These are phyloP conservation scores for Craseonycteris thonglongyai DNA, from an alignment of 2,113 vertebrate genomes.

Conservation along the genomic window DNA sequence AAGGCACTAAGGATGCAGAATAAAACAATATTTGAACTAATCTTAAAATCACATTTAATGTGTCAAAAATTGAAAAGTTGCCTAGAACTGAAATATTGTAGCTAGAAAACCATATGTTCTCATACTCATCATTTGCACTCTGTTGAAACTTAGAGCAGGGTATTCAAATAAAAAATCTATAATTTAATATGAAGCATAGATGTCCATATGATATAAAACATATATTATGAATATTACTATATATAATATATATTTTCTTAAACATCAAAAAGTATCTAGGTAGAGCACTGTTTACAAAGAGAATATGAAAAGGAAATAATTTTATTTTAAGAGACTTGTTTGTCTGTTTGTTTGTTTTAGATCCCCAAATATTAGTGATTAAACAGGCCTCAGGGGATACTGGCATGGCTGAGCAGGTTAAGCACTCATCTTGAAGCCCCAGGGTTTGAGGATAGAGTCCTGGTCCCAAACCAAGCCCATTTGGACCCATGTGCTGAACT, in stretches of 20 bases:
- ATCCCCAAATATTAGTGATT: neutral
- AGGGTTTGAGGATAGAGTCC: too few relatives aligned
- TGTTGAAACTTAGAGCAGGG: neutral
- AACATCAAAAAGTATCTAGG: neutral
- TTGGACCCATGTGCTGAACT: too few relatives aligned
- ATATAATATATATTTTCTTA: neutral
- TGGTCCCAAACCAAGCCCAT: too few relatives aligned
- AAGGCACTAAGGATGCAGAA: neutral
- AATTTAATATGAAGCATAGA: neutral
- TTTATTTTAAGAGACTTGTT: neutral
- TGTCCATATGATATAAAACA: neutral
- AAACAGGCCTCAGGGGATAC: too few relatives aligned
- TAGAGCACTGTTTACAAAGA: neutral
- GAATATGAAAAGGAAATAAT: neutral
- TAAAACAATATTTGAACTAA: neutral
- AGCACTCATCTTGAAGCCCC: too few relatives aligned
- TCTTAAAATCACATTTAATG: neutral
- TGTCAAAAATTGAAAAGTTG: neutral
- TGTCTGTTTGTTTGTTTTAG: neutral
- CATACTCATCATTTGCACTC: neutral
- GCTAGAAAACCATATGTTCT: neutral
- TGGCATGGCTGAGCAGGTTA: too few relatives aligned
- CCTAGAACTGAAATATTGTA: neutral
- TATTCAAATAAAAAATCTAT: neutral
- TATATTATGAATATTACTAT: neutral